Base-by-base conservation (phyloP, 2,888 invertebrate genomes). In the Synanthedon andrenaeformis region DNA sequence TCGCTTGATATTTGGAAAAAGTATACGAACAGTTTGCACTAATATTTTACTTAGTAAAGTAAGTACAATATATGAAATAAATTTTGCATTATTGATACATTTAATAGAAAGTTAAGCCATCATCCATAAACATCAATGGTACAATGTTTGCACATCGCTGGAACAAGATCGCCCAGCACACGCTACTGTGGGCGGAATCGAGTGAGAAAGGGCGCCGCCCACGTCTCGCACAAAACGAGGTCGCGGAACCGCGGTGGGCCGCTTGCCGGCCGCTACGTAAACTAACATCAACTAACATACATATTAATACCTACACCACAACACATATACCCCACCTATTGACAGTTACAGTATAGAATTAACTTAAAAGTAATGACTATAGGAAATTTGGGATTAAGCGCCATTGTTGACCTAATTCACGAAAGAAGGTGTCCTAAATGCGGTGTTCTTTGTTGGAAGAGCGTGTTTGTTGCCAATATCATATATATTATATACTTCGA, bases 201-300 rank as follows among this genome's bases (percentile, higher is more conserved):
- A 65, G 62, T 69, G 72, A 74, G 76, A 80, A 82, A 82, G 81
- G 82, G 79, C 76, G 68, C 72, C 77, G 69, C 85, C 86, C 70
- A 85, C 85, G 75, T 79, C 54, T 52, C 53, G 19, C 35, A 14
- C 56, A 52, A 59, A 67, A 68, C 69, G 74, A 76, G 75, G 72
- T 65, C 72, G 61, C 62, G 49, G 14, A 42, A 56, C 55, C 62
- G 55, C 61, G 57, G 60, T 62, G 57, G 60, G 53, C 57, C 54
- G 65, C 62, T 61, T 60, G 62, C 52, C 54, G 58, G 57, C 55
- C 51, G 14, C 45, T n/a, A 10, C 35, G 45, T 45, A 45, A n/a
- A 45, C 14, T 54, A 51, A 54, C 52, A 49, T 45, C 13, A n/a
- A 45, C 14, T 54, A 51, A 54, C 52, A 49, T 23, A 49, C 52